Conservation (phyloP, 2,888 invertebrate genomes). For the Cecidostiba fungosa region DNA sequence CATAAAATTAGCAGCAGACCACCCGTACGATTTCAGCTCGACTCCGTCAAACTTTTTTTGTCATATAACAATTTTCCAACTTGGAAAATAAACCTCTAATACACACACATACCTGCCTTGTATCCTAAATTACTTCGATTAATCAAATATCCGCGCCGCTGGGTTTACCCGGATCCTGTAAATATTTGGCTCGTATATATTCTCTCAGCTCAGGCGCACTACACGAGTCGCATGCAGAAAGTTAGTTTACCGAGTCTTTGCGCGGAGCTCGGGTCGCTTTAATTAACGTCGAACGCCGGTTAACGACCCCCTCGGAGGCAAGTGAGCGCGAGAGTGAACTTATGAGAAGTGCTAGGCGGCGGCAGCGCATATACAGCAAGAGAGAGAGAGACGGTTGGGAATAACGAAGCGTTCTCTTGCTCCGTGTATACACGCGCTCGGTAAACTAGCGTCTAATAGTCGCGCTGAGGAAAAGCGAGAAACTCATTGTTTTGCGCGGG, state of each 20-base stretch:
- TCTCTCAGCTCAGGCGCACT: conserved; percentile 1
- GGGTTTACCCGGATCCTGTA: conserved; percentile 47
- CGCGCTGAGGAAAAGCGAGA: conserved; percentile 52
- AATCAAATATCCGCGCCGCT: conserved; percentile 31
- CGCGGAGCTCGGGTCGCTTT: conserved; percentile 59
- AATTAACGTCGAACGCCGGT: conserved; percentile 69
- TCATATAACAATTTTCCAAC: background rate
- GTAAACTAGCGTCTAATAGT: conserved; percentile 65
- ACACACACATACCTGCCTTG: background rate
- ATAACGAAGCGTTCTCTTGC: conserved; percentile 63
- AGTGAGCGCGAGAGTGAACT: conserved; percentile 64
- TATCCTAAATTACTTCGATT: conserved; percentile 32
- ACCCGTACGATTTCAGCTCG: background rate
- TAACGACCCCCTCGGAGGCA: conserved; percentile 65
- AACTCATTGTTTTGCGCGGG: conserved; percentile 56
- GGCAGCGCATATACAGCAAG: background rate
- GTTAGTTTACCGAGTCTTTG: conserved; percentile 55
- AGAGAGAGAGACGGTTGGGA: conserved; percentile 57
- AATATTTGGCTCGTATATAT: conserved; percentile 55
- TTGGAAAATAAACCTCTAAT: conserved; percentile 43
- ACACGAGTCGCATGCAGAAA: conserved; percentile 54
- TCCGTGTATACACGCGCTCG: conserved; percentile 50
- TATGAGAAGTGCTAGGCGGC: conserved; percentile 62
- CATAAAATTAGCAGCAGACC: conserved; percentile 1
- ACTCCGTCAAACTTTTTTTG: background rate